Evolutionary conservation across 2,113 vertebrate species (phyloP), one percentile per base, ranked within the genome.

Genomic region (Coracopsis vasa): DNA sequence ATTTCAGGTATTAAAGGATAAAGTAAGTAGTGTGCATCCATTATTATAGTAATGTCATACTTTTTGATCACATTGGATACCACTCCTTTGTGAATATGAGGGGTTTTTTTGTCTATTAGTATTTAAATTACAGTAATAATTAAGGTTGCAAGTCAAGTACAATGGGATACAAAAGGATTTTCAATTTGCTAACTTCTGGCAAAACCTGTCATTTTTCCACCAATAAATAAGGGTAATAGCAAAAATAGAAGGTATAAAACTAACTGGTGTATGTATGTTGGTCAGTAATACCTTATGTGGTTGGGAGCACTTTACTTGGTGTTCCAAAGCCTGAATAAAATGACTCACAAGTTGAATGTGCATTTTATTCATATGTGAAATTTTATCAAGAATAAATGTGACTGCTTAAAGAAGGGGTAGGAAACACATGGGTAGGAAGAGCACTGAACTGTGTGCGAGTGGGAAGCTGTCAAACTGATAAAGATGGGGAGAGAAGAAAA

Each of bases 361-460:
- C 70, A 58, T 90, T 91, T 94, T 79, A 67, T 80, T 97, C 3
- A 0, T 62, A 66, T 21, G 16, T 64, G 82, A 66, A 86, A 61
- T 5, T 61, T 88, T 86, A 85, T 65, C 45, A 92, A 87, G 78
- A 92, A 85, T 80, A 90, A 86, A 73, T 80, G 69, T 54, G 42
- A 39, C 66, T 69, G 33, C 73, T 62, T 93, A 66, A 85, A 84
- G 66, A 93, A 90, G 67, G 51, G 11, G 60, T 87, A 78, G 81
- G 94, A 95, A 95, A 94, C 70, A 82, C 75, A 20, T 66, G 86
- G 29, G 17, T 91, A 88, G 80, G 85, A 97, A 96, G 91, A 85
- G 37, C 48, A 61, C 39, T 84, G 62, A 78, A 25, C 19, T 71
- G 60, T 62, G 74, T 74, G 90, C 11, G 15, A 47, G 85, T 88